A percentile compares a stretch with the other conserved stretches of the same genome.
These are phyloP conservation scores for Isurus oxyrinchus DNA, from an alignment of 2,113 vertebrate genomes.

Conservation along the genomic window DNA sequence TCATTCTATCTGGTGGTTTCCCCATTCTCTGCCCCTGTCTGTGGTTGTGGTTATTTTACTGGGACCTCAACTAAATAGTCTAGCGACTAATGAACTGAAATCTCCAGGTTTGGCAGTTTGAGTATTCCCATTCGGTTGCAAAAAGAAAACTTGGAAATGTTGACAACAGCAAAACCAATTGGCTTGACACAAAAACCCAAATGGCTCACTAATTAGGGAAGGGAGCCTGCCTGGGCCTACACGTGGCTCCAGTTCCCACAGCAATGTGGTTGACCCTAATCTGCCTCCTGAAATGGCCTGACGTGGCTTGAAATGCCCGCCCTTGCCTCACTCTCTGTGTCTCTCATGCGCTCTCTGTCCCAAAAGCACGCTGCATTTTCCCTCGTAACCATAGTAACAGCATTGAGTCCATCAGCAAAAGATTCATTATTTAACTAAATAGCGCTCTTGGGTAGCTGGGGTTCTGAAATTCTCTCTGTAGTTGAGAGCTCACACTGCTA, in stretches of 20 bases:
- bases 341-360: background rate
- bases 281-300: background rate
- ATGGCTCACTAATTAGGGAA: background rate
- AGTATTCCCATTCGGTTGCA: too few relatives aligned
- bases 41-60: background rate
- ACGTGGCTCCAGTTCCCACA: background rate
- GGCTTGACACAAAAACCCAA: background rate
- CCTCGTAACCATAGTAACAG: background rate
- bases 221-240: background rate
- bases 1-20: too few relatives aligned
- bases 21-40: too few relatives aligned
- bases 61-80: background rate
- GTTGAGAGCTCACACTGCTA: background rate
- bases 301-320: too few relatives aligned
- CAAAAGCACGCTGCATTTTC: background rate
- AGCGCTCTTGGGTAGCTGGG: background rate
- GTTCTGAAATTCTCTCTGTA: background rate
- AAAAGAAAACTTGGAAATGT: background rate
- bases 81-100: background rate
- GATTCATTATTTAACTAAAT: background rate
- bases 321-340: too few relatives aligned
- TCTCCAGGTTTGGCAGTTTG: too few relatives aligned
- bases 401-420: background rate
- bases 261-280: background rate
- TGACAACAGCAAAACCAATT: background rate